Percentiles rank a stretch among this genome's conserved stretches.
These are phyloP conservation scores for Pogonocherus hispidulus DNA, from an alignment of 2,888 invertebrate genomes.

Conservation along the genomic window DNA sequence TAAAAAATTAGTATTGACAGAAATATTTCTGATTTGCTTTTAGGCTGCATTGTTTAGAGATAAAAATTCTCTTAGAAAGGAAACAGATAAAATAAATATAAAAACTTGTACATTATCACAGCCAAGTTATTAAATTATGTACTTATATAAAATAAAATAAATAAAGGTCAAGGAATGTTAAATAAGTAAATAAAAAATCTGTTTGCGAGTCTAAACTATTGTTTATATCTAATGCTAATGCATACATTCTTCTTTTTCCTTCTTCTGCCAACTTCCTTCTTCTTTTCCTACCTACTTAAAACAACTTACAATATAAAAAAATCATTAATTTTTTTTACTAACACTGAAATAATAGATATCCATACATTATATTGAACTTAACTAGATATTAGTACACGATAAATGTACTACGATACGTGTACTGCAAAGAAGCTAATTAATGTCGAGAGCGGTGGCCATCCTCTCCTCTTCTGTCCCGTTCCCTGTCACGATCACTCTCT, in stretches of 20 bases:
- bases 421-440: slow-evolving; percentile 62
- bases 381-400: slow-evolving; percentile 30
- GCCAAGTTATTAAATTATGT: slow-evolving; percentile 16
- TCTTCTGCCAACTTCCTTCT: slow-evolving; percentile 50
- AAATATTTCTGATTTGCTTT: slow-evolving; percentile 9
- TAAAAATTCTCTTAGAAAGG: too few relatives aligned
- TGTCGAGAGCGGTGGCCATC: slow-evolving; percentile 82
- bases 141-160: slow-evolving; percentile 14
- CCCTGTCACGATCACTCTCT: slow-evolving; percentile 77
- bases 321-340: slow-evolving; percentile 26
- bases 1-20: not conserved
- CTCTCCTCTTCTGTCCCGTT: slow-evolving; percentile 77
- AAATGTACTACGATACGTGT: slow-evolving; percentile 35
- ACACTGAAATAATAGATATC: slow-evolving; percentile 22
- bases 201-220: slow-evolving; percentile 55
- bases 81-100: not conserved
- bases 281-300: slow-evolving; percentile 33
- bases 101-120: slow-evolving; percentile 30
- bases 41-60: not conserved
- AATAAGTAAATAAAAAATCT: slow-evolving; percentile 55
- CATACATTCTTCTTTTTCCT: slow-evolving; percentile 62
- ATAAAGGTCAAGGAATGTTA: slow-evolving; percentile 23
- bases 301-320: slow-evolving; percentile 36
- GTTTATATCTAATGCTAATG: slow-evolving; percentile 56
- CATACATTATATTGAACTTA: slow-evolving; percentile 22